Base-by-base conservation (phyloP, 1,140 invertebrate genomes). In the Zaprionus ghesquierei region DNA sequence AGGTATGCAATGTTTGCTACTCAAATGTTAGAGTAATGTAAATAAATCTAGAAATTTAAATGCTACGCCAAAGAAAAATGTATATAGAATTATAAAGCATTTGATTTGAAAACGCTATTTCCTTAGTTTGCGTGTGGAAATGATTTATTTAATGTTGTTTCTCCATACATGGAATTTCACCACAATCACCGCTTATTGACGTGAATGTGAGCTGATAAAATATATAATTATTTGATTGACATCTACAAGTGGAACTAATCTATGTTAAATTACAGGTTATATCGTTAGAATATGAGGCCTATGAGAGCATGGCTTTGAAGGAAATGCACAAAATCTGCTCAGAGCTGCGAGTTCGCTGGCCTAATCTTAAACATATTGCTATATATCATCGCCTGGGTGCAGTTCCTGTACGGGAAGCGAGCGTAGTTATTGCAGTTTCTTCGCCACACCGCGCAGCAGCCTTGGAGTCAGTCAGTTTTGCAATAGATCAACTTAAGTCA, bases 241-340 rank as follows among this genome's bases (percentile, higher is more conserved):
- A 8, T 9, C 27, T 9, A 41, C 35, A 41, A 38, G 15, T 41
- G 1, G 3, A 41, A 15, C n/a, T 41, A 15, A 41, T 15, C 35
- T 15, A 41, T 41, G 35, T 15, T 15, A 4, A 10, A 46, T 77
- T 90, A 23, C 51, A 95, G 94, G 97, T 99, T 13, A 54, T 95
- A 6, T 94, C 94, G 59, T 93, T 99, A 41, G 96, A 97, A 90
- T 99, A 99, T 93, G 98, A 99, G 94, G 97, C 98, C 0, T 99
- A 98, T 92, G 95, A 97, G 76, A 92, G 94, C 49, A 99, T 99
- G 98, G 98, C 97, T 10, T 73, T 96, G 1, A 97, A 97, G 89
- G 94, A 96, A 77, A 95, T 99, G 94, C 94, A 94, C 65, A 94
- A 94, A 73, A 95, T 99, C 9, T 98, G 97, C 92, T 75, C 92